Evolutionary conservation across 2,797 vertebrate genomes (phyloP), one percentile per base, ranked within the genome.

Genomic region (Danio choprae): DNA sequence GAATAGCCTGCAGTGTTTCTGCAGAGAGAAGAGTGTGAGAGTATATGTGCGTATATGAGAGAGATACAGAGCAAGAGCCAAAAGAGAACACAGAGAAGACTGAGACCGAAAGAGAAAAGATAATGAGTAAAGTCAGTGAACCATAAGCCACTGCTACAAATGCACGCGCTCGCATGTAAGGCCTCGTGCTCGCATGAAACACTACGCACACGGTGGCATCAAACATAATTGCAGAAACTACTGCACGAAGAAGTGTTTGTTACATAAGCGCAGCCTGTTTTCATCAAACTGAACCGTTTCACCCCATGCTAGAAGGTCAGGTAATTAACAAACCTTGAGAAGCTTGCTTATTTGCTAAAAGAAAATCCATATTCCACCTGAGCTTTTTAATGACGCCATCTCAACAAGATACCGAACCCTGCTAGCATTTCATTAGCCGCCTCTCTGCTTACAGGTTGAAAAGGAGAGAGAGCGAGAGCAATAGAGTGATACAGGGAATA

Each of bases 41-140:
- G 44, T 16, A 29, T 55, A 43, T 29, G 55, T 51, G 46, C 44
- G 20, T 38, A 44, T 40, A 20, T 51, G n/a, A 18, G 73, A 60
- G 56, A 77, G 70, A 74, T 41, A 58, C 55, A 48, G n/a, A 62
- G 62, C 18, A 58, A 29, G 18, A 55, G 77, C 22, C 41, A 78
- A 44, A 70, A 64, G 48, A 65, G 56, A 80, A 82, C 74, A 43
- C 80, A 63, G 62, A 77, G 55, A 81, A 70, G 74, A 81, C 78
- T 16, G 67, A 60, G 46, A 56, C 20, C 43, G 67, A 68, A 71
- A 77, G 74, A 67, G 68, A 79, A 76, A 80, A 84, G 83, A 86
- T 90, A 90, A 92, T 87, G 83, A 91, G 89, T 85, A 78, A 83
- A 90, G 87, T 83, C 86, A 86, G 81, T 86, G 86, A 92, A 83